A percentile compares a stretch with the other conserved stretches of the same genome.
phyloP scores from a whole-genome alignment of 1,140 invertebrate genomes.

The Bombus fervidus region DNA sequence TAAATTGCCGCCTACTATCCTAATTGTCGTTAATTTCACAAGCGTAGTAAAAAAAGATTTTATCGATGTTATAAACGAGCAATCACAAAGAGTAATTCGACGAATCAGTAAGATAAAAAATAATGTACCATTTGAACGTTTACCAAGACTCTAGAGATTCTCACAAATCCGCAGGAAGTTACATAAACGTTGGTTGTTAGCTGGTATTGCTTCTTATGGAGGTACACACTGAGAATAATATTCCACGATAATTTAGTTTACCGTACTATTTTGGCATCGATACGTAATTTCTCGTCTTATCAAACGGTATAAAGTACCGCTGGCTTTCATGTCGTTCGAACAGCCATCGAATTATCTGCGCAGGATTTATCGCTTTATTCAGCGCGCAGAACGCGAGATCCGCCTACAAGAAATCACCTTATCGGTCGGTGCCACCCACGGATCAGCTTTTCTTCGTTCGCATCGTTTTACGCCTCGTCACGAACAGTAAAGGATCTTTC shows the following conservation, averaged over 20 bases:
- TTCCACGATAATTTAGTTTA: not conserved
- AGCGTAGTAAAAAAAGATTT: not conserved
- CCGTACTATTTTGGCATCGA: not conserved
- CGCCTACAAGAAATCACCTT: constrained; percentile 5
- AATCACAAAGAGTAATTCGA: not conserved
- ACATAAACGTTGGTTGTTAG: not conserved
- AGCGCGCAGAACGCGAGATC: not conserved
- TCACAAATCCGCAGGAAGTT: not conserved
- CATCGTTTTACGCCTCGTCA: not conserved
- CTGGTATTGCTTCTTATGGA: no score
- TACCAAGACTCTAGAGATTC: not conserved
- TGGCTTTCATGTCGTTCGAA: not conserved
- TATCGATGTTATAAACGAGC: not conserved
- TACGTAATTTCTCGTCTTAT: not conserved
- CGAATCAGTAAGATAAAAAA: not conserved
- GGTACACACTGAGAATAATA: no score
- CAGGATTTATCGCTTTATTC: constrained; percentile 13
- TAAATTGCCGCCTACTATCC: not conserved
- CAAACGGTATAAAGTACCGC: not conserved
- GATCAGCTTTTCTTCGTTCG: not conserved
- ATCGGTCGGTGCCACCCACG: constrained; percentile 10
- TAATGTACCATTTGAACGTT: not conserved
- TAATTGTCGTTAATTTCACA: not conserved
- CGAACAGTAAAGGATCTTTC: not conserved
- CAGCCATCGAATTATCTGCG: not conserved